Base-by-base conservation (phyloP, 2,797 vertebrate genomes). In the Betta splendens region DNA sequence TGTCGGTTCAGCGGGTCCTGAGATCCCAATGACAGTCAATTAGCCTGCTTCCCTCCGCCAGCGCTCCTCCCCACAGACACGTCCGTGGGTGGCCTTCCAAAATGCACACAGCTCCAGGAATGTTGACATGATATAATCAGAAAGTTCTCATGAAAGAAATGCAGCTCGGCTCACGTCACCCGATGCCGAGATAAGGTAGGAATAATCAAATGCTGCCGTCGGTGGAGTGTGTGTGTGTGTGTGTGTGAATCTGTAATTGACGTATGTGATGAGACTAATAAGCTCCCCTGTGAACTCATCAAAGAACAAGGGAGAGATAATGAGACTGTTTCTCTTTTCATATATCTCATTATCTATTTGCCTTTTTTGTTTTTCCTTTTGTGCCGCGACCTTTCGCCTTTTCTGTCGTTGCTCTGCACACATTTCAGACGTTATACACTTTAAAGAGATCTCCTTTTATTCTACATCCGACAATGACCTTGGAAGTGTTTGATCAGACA, bases 251-350 rank as follows among this genome's bases (percentile, higher is more conserved):
- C 62, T 72, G 58, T 81, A 87, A 89, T 80, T 87, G 85, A 85
- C 69, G 33, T 42, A 21, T 83, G 78, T 86, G 80, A 86, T 87
- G 78, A 80, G 64, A 75, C 89, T 89, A 89, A 91, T 87, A 82
- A 87, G 89, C 85, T 90, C 88, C 87, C 89, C 69, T 81, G 88
- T 85, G 87, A 88, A 82, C 61, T 84, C 86, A 89, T 89, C 86
- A 88, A 87, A 87, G 79, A 88, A 87, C 81, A 84, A 86, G 61
- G 36, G 62, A 61, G 74, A 75, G 77, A 82, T 88, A 88, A 89
- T 91, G 78, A 89, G 86, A 81, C 40, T 71, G 56, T 84, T 72
- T 84, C 57, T 79, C 55, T 75, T 79, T 75, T 85, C 83, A 69
- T 72, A 68, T 63, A 88, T 83, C 81, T 78, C 83, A 76, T 77